Evolutionary conservation across 1,140 invertebrate species (phyloP), one percentile per base, ranked within the genome.

Genomic region (Pararge aegeria): DNA sequence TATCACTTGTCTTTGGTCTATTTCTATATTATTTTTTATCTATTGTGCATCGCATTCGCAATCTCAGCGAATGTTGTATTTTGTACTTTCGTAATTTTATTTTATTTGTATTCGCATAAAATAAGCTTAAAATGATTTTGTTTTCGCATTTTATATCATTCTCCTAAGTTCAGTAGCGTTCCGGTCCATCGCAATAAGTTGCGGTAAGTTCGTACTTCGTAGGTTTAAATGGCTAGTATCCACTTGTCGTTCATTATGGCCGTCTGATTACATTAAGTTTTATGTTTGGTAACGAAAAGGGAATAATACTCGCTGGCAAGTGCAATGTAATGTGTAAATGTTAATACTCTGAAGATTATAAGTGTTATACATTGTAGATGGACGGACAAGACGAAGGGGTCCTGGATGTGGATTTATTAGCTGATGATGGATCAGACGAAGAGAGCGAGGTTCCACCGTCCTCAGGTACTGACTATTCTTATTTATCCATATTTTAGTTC

Each of bases 161-260:
- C 53, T 66, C 66, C 50, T 86, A 72, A 80, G 61, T 75, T 81
- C 74, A 54, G 71, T 69, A 70, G 50, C 51, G 64, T 66, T 70
- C 42, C 50, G 68, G 80, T 87, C 86, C 84, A 81, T 89, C 84
- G 84, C 82, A 77, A 66, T 16, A 46, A 55, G 46, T 81, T 86
- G 83, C 83, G 86, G 86, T 89, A 83, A 89, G 86, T 81, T 81
- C 68, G 15, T 42, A 74, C 73, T 66, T 75, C 74, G 74, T 74
- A 63, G 75, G 73, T 66, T 52, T 57, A 58, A 53, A 65, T 24
- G 24, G 2, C 24, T 24, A 7, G 7, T 63, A 75, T 80, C 72
- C 72, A 84, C 75, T 86, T 81, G 79, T 84, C 77, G 75, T 86
- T 85, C 83, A 87, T 78, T 89, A 89, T 89, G 86, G 86, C 86